phyloP scores from a whole-genome alignment of 1,140 invertebrate species.

The Uloborus diversus region DNA sequence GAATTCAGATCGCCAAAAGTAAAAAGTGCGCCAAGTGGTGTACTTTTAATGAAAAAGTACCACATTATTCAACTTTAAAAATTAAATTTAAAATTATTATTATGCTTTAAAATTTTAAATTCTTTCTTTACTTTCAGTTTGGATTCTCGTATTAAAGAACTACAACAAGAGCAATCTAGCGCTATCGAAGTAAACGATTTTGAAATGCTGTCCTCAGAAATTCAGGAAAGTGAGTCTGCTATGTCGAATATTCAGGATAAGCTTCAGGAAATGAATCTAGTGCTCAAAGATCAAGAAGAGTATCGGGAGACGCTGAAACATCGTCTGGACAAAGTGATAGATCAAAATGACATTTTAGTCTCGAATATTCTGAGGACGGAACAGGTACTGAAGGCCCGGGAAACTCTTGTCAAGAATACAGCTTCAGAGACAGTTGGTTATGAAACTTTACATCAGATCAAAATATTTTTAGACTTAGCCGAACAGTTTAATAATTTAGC shows the following conservation, averaged over 20 bases:
- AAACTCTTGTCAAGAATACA: not conserved
- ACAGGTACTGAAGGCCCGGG: not conserved
- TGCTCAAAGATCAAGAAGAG: not conserved
- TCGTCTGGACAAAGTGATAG: not conserved
- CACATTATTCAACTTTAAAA: too few relatives aligned
- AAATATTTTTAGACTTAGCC: slow-evolving; percentile 8
- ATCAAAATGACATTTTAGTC: not conserved
- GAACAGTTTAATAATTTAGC: too few relatives aligned
- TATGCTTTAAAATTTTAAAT: too few relatives aligned
- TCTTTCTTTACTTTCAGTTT: too few relatives aligned
- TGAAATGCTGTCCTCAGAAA: too few relatives aligned
- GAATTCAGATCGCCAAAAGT: too few relatives aligned
- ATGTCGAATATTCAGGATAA: not conserved
- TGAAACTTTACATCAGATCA: slow-evolving; percentile 7
- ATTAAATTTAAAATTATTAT: too few relatives aligned
- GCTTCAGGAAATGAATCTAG: not conserved
- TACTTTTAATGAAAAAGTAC: too few relatives aligned
- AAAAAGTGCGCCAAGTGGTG: too few relatives aligned
- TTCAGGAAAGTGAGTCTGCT: not conserved
- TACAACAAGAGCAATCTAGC: not conserved
- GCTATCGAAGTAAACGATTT: too few relatives aligned
- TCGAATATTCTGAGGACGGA: slow-evolving; percentile 5
- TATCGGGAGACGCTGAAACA: not conserved
- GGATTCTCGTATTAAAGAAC: too few relatives aligned
- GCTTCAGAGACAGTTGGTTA: not conserved